Conservation (phyloP, 2,888 invertebrate species). For the Seira sanloemensis region DNA sequence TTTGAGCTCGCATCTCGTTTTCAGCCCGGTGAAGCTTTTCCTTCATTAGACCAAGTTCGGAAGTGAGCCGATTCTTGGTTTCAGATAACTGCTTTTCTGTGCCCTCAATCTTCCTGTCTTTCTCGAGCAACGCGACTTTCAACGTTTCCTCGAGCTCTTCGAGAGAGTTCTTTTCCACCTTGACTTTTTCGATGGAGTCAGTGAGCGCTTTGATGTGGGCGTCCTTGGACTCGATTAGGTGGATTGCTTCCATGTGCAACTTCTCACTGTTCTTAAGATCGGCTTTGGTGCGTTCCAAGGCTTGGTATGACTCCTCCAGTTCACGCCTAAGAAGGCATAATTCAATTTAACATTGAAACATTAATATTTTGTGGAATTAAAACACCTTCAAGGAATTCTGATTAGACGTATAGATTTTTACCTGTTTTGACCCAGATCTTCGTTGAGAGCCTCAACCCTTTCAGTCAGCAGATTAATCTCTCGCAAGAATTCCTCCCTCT, state of each 20-base stretch:
- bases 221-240: constrained; percentile 71
- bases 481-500: constrained; percentile 70
- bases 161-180: constrained; percentile 74
- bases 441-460: constrained; percentile 69
- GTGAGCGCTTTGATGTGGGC: constrained; percentile 66
- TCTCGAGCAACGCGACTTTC: constrained; percentile 75
- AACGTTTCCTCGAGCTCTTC: constrained; percentile 75
- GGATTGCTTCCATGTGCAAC: constrained; percentile 72
- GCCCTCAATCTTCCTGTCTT: constrained; percentile 70
- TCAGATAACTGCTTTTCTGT: constrained; percentile 70
- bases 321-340: constrained; percentile 64
- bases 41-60: constrained; percentile 67
- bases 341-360: too few relatives aligned
- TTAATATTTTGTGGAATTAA: too few relatives aligned
- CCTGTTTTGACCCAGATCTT: constrained; percentile 72
- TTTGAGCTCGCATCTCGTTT: constrained; percentile 68
- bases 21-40: constrained; percentile 70
- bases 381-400: not conserved
- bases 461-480: constrained; percentile 72
- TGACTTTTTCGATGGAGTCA: constrained; percentile 74
- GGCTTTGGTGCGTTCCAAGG: constrained; percentile 70
- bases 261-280: constrained; percentile 70
- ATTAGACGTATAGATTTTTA: constrained; percentile 23
- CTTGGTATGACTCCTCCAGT: constrained; percentile 71
- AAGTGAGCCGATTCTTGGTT: constrained; percentile 66